phyloP scores from a whole-genome alignment of 2,888 invertebrate species.

The Trissolcus brochymenae region DNA sequence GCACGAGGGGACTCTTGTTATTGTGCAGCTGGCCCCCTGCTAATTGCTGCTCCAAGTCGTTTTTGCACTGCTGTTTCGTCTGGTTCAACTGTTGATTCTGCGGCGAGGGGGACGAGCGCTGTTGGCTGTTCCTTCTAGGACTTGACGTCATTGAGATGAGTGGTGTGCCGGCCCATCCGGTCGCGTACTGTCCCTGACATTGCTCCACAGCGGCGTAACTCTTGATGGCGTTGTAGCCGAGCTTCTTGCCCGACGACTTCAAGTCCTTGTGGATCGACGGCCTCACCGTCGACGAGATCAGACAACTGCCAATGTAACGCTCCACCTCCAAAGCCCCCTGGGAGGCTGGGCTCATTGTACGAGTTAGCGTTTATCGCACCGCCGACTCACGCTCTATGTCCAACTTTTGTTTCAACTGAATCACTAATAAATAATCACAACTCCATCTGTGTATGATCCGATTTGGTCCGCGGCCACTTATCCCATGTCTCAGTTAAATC shows the following conservation, averaged over 20 bases:
- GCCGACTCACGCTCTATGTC: not conserved
- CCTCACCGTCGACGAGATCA: constrained; percentile 77
- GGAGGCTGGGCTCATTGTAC: constrained; percentile 85
- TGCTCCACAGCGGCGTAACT: constrained; percentile 54
- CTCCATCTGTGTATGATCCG: not conserved
- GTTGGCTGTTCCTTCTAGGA: constrained; percentile 76
- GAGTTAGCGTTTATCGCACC: not conserved
- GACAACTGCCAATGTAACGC: constrained; percentile 81
- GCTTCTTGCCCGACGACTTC: constrained; percentile 57
- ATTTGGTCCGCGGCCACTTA: not conserved
- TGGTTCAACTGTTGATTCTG: constrained; percentile 27
- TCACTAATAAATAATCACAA: not conserved
- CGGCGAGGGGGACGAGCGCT: constrained; percentile 62
- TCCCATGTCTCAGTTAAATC: constrained; percentile 12
- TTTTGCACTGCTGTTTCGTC: constrained; percentile 5
- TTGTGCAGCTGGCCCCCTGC: constrained; percentile 59
- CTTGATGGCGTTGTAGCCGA: constrained; percentile 37
- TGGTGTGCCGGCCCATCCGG: constrained; percentile 87
- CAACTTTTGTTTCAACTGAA: not conserved
- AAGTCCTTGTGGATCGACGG: constrained; percentile 60
- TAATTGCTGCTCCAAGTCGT: constrained; percentile 55
- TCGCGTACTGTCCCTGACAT: constrained; percentile 54
- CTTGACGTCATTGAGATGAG: constrained; percentile 86
- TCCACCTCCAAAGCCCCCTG: constrained; percentile 80
- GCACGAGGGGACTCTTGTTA: constrained; percentile 79